Evolutionary conservation across 2,888 invertebrate genomes (phyloP).

Genomic region (Lycia hirtaria): DNA sequence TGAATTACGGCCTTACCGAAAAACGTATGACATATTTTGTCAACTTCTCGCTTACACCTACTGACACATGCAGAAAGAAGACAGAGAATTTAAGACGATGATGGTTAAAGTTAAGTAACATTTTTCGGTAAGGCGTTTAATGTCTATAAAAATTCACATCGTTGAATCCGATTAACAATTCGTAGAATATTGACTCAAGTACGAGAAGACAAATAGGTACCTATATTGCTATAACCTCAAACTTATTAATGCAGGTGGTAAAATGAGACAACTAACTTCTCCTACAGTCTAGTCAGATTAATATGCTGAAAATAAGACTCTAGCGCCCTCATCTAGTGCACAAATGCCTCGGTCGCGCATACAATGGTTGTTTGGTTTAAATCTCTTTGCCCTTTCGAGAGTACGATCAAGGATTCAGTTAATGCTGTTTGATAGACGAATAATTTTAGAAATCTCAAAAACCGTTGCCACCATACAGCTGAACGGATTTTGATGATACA

Average conservation of each 20-base stretch:
- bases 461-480: no score
- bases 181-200: slow-evolving; percentile 28
- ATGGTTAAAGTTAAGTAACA: no score
- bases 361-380: slow-evolving; percentile 29
- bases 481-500: no score
- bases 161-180: slow-evolving; percentile 18
- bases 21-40: no score
- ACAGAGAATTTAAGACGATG: no score
- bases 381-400: slow-evolving; percentile 1
- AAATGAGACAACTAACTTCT: not conserved
- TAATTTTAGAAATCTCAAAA: no score
- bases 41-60: no score
- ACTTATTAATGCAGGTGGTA: not conserved
- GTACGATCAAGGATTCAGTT: no score
- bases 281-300: not conserved
- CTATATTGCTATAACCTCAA: not conserved
- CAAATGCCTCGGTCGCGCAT: not conserved
- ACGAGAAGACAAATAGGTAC: slow-evolving; percentile 27
- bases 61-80: no score
- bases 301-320: not conserved
- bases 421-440: no score
- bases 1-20: no score
- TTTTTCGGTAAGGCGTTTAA: not conserved
- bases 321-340: not conserved
- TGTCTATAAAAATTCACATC: not conserved